phyloP scores from a whole-genome alignment of 2,797 vertebrate genomes.

The Potorous gilbertii region DNA sequence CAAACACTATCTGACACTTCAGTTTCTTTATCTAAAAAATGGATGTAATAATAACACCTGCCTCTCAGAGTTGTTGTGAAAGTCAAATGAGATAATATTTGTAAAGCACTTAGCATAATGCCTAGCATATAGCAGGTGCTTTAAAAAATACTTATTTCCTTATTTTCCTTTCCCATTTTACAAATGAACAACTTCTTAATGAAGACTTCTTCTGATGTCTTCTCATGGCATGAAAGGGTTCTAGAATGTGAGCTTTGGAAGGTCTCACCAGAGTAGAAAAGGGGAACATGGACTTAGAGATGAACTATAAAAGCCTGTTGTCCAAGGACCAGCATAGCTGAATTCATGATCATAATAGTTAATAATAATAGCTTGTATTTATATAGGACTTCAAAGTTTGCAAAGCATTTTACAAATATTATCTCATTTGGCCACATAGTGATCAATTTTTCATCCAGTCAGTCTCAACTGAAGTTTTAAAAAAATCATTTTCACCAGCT shows the following conservation, averaged over 20 bases:
- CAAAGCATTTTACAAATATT: neutral
- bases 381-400: no score
- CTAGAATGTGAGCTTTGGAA: neutral
- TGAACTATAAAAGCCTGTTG: no score
- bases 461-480: neutral
- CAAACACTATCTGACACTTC: neutral
- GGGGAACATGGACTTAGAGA: neutral
- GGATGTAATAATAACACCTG: neutral
- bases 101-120: neutral
- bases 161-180: neutral
- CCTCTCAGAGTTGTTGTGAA: neutral
- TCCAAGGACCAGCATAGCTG: no score
- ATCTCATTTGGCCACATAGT: neutral
- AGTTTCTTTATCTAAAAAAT: neutral
- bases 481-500: neutral
- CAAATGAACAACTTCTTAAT: neutral
- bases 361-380: no score
- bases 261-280: neutral
- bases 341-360: no score
- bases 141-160: neutral
- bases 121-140: neutral
- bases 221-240: neutral
- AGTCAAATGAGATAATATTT: neutral
- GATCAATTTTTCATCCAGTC: neutral
- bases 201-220: neutral